Conservation (phyloP, 2,888 invertebrate species). For the Smittia aterrima region DNA sequence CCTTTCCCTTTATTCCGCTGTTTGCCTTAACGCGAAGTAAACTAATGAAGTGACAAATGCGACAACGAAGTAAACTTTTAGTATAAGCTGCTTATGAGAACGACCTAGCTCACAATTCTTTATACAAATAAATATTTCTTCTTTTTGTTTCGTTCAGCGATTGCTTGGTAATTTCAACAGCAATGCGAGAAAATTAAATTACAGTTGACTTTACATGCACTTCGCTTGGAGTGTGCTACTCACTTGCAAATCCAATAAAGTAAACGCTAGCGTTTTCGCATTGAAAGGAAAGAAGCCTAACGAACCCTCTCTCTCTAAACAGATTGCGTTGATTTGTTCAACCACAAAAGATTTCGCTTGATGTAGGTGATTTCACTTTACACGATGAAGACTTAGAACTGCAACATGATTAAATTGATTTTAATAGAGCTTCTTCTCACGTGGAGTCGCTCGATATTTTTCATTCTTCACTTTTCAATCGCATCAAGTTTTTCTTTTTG, state of each 20-base stretch:
- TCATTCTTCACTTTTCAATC: not conserved
- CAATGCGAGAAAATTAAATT: constrained; percentile 7
- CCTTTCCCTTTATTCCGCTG: too few species aligned
- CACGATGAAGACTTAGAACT: not conserved
- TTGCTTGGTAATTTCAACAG: not conserved
- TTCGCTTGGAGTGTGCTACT: not conserved
- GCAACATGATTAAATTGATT: constrained; percentile 38
- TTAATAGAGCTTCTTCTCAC: constrained; percentile 38
- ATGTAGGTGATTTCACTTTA: not conserved
- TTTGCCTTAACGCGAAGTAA: not conserved
- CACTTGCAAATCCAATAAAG: not conserved
- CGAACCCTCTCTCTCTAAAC: not conserved
- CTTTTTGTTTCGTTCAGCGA: not conserved
- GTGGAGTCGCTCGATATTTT: not conserved
- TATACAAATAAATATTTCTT: not conserved
- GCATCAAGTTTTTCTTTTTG: not conserved
- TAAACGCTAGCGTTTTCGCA: not conserved
- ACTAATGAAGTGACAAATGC: constrained; percentile 41
- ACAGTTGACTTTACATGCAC: constrained; percentile 7
- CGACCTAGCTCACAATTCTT: not conserved
- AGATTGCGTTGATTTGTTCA: not conserved
- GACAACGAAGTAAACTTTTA: constrained; percentile 32
- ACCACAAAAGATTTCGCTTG: not conserved
- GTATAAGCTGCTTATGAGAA: constrained; percentile 35
- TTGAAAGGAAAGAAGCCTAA: constrained; percentile 2